These are phyloP conservation scores for Tragelaphus oryx DNA, from an alignment of 2,797 vertebrate genomes.

Conservation along the genomic window DNA sequence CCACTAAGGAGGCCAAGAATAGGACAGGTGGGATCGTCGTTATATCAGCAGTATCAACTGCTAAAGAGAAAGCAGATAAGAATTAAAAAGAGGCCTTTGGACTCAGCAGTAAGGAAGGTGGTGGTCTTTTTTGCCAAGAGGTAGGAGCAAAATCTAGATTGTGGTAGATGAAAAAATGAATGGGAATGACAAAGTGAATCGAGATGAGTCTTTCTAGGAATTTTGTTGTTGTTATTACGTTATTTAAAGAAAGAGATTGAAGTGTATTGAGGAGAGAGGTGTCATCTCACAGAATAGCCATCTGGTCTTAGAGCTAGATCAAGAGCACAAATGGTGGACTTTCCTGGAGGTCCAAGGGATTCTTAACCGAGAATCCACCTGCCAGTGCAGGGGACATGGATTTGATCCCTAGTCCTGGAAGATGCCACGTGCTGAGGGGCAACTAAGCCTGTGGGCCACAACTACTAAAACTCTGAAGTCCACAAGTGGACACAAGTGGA, in stretches of 20 bases:
- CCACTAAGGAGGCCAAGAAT: background rate
- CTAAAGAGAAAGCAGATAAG: background rate
- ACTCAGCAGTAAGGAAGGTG: background rate
- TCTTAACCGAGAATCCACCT: background rate
- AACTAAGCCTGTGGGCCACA: background rate
- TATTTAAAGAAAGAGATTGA: background rate
- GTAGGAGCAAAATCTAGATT: background rate
- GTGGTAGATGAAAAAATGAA: background rate
- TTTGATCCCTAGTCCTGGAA: background rate
- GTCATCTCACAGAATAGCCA: background rate
- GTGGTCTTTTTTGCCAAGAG: background rate
- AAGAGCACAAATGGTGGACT: background rate
- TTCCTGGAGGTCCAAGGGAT: background rate
- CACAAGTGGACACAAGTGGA: background rate
- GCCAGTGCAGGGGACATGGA: background rate
- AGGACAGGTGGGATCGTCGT: background rate
- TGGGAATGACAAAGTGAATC: background rate
- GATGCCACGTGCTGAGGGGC: background rate
- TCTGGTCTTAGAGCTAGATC: background rate
- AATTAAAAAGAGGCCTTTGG: background rate
- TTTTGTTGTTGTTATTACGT: background rate
- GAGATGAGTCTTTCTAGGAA: conserved; percentile 3
- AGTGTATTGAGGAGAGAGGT: background rate
- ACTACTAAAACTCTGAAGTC: background rate
- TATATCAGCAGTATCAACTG: background rate